Percentiles rank a stretch among this genome's conserved stretches.
Evolutionary conservation across 2,113 vertebrate genomes (phyloP).

Genomic region (Piprites chloris): DNA sequence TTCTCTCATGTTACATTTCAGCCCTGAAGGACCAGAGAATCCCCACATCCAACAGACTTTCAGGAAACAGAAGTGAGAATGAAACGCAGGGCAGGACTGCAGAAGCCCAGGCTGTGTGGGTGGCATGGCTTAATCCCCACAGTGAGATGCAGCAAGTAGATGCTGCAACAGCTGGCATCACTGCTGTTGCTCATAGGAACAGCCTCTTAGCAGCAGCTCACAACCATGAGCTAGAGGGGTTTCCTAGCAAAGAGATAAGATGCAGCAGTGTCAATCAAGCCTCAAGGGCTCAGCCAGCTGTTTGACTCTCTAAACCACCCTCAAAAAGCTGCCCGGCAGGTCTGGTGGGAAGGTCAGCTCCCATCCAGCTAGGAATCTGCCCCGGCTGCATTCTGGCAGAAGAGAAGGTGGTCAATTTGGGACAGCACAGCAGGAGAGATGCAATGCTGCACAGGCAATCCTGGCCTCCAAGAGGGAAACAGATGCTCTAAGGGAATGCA

Average conservation of each 20-base stretch:
- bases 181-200: not conserved
- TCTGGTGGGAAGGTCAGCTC: conserved; percentile 23
- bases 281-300: not conserved
- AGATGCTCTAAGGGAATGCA: not conserved
- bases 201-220: not conserved
- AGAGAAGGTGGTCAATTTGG: not conserved
- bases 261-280: not conserved
- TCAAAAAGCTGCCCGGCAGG: conserved; percentile 34
- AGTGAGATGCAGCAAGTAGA: not conserved
- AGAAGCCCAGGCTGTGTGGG: not conserved
- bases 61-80: not conserved
- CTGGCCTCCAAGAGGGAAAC: not conserved
- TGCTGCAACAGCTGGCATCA: conserved; percentile 3
- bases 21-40: not conserved
- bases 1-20: not conserved
- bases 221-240: not conserved
- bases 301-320: not conserved
- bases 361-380: conserved; percentile 25
- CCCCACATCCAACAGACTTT: not conserved
- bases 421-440: not conserved
- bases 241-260: not conserved
- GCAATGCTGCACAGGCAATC: not conserved
- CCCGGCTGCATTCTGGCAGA: conserved; percentile 26
- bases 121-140: not conserved
- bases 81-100: not conserved